Percentiles rank a stretch among this genome's conserved stretches.
Evolutionary conservation across 1,140 invertebrate genomes (phyloP).

Genomic region (Drosophila pachea): DNA sequence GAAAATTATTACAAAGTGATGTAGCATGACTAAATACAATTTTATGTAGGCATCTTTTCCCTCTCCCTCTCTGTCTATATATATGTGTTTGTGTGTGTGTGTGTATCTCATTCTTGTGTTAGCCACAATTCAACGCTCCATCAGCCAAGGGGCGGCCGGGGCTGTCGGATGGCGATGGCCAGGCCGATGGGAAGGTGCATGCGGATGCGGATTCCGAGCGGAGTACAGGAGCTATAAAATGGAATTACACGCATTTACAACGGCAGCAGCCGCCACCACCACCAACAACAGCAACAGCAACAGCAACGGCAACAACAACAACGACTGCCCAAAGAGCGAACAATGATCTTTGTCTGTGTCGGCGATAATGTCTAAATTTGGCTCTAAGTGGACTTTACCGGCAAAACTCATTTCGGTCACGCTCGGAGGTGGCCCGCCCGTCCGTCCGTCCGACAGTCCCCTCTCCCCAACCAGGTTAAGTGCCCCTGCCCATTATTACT

Average conservation of each 20-base stretch:
- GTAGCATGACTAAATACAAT: conserved; percentile 79
- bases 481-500: conserved; percentile 67
- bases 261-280: too few relatives aligned
- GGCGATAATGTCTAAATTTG: conserved; percentile 73
- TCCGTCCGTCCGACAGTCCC: too few relatives aligned
- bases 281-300: too few relatives aligned
- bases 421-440: conserved; percentile 43
- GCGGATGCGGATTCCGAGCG: conserved; percentile 41
- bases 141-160: conserved; percentile 22
- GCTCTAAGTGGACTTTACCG: conserved; percentile 49
- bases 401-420: conserved; percentile 49
- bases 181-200: conserved; percentile 23
- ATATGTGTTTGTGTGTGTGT: too few relatives aligned
- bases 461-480: conserved; percentile 54
- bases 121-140: conserved; percentile 51
- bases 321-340: conserved; percentile 16
- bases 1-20: conserved; percentile 79
- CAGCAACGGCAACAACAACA: too few relatives aligned
- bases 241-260: conserved; percentile 73
- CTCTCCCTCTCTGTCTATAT: too few relatives aligned
- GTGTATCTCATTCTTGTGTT: conserved; percentile 27
- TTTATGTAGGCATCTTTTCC: conserved; percentile 64
- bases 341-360: conserved; percentile 37
- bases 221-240: conserved; percentile 71
- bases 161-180: too few relatives aligned